phyloP scores from a whole-genome alignment of 2,888 invertebrate genomes.

The Crematogaster levior region DNA sequence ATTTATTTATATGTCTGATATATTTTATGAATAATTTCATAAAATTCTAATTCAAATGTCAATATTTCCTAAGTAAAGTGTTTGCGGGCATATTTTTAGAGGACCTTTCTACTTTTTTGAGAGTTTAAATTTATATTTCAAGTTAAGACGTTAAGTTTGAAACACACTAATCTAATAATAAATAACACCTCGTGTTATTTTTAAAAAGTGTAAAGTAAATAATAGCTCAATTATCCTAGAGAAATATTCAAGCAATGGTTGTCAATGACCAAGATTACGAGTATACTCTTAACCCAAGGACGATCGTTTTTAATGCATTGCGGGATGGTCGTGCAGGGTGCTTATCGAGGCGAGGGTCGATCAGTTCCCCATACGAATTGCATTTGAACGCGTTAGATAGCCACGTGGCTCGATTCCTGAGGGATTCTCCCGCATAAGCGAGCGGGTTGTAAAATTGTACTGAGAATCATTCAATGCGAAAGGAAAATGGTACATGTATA shows the following conservation, averaged over 20 bases:
- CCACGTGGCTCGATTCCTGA: constrained; percentile 76
- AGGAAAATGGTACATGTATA: constrained; percentile 53
- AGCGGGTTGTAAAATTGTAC: constrained; percentile 53
- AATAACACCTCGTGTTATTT: not conserved
- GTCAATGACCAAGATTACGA: not conserved
- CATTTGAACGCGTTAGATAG: constrained; percentile 69
- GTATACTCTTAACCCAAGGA: not conserved
- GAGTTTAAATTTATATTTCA: not conserved
- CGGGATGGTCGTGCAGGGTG: not conserved
- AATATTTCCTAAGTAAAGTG: not conserved
- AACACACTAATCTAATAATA: not conserved
- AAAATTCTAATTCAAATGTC: not conserved
- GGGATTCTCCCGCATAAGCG: constrained; percentile 53
- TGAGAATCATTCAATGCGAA: constrained; percentile 58
- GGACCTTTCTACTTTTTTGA: not conserved
- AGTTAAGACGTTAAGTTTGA: not conserved
- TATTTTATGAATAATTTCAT: not conserved
- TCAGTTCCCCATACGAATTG: constrained; percentile 66
- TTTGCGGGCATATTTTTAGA: not conserved
- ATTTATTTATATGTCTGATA: not conserved
- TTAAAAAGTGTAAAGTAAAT: not conserved
- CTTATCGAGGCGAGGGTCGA: constrained; percentile 44
- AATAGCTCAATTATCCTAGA: not conserved
- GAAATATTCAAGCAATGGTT: not conserved
- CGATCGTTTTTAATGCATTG: constrained; percentile 11